A percentile compares a stretch with the other conserved stretches of the same genome.
phyloP scores from a whole-genome alignment of 2,113 vertebrate genomes.

The Tetrao urogallus region DNA sequence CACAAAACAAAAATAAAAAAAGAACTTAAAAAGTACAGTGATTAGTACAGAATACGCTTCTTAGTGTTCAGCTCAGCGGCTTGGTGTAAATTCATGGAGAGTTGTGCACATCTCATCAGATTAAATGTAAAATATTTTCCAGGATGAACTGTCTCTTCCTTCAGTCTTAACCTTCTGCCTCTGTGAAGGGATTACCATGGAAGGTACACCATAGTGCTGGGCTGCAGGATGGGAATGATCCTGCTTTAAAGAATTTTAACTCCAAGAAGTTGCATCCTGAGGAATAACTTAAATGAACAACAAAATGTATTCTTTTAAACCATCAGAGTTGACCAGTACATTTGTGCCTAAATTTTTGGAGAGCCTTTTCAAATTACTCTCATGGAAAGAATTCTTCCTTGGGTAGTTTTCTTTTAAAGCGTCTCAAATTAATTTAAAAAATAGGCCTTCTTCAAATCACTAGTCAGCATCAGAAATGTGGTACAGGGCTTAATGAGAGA shows the following conservation, averaged over 20 bases:
- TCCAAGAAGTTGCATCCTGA: not conserved
- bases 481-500: not conserved
- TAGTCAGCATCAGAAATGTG: not conserved
- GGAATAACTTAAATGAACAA: conserved; percentile 17
- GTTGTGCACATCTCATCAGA: not conserved
- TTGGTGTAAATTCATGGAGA: not conserved
- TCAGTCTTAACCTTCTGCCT: not conserved
- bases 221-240: conserved; percentile 5
- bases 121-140: not conserved
- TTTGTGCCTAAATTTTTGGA: not conserved
- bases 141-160: not conserved
- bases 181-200: not conserved
- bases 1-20: not conserved
- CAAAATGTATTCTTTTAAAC: conserved; percentile 5
- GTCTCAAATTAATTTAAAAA: not conserved
- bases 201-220: not conserved
- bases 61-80: not conserved
- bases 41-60: not conserved
- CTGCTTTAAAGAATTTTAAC: conserved; percentile 9
- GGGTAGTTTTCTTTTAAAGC: not conserved
- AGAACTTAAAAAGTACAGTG: not conserved
- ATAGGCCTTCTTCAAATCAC: not conserved
- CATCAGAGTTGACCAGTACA: not conserved
- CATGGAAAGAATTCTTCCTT: not conserved
- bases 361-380: not conserved